Base-by-base conservation (phyloP, 2,888 invertebrate species). In the Homarus gammarus region DNA sequence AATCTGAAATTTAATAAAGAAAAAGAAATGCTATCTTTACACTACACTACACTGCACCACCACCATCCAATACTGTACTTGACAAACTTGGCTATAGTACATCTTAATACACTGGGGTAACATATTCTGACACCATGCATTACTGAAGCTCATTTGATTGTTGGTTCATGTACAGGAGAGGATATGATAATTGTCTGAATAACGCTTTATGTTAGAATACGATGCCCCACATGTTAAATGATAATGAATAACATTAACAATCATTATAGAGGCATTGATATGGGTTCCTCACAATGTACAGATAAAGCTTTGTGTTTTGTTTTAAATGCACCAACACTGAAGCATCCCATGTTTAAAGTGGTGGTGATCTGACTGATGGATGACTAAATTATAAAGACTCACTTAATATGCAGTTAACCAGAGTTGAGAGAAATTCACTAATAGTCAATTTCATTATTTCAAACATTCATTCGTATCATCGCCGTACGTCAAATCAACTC, bases 401-500 rank as follows among this genome's bases (percentile, higher is more conserved):
- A 18, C 33, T 72, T 73, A 38, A 33, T 75, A 75, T 44, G 44
- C 75, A 75, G 27, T n/a, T 33, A 75, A 75, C 75, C 8, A 44
- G 44, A 75, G 44, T 75, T 36, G n/a, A 36, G 75, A 78, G 33
- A 36, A 56, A 56, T 36, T 64, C 51, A 64, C 49, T 81, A n/a
- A 75, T 38, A n/a, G 8, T 64, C 18, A 40, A 64, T 61, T 38
- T 81, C 38, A 27, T 81, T 38, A 36, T 64, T 27, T 38, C 64
- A 38, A 44, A 78, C 31, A 38, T 40, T 61, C 68, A 81, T 61
- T 85, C 61, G 68, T 73, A 86, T 38, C 79, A 68, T 79, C 78
- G n/a, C n/a, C n/a, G n/a, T n/a, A 77, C 85, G 38, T 33, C 51
- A 70, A 86, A 77, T 79, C 70, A 86, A 36, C 51, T 78, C 75